Evolutionary conservation across 1,140 invertebrate genomes (phyloP).

Genomic region (Phortica variegata): DNA sequence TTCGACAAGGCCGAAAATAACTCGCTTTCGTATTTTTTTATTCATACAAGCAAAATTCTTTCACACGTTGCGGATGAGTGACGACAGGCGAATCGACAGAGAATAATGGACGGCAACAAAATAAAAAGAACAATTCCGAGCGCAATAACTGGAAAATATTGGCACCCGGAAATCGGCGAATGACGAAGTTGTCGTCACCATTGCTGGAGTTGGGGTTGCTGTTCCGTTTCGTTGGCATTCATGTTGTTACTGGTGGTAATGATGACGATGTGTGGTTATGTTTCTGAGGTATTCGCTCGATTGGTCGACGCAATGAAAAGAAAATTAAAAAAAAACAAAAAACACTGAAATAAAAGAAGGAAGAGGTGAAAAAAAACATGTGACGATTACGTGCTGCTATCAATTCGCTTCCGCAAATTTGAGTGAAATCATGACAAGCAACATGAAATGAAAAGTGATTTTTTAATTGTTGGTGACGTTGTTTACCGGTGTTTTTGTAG

Average conservation of each 20-base stretch:
- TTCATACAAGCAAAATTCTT: too few relatives aligned
- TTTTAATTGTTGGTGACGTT: constrained; percentile 5
- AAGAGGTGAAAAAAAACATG: too few relatives aligned
- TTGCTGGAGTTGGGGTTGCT: too few relatives aligned
- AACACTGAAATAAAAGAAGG: too few relatives aligned
- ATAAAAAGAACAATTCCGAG: background rate
- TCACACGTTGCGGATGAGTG: too few relatives aligned
- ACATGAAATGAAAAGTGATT: constrained; percentile 20
- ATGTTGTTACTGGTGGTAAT: constrained; percentile 1
- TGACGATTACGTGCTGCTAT: too few relatives aligned
- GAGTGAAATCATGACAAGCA: constrained; percentile 11
- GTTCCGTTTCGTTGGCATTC: background rate
- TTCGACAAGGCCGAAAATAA: too few relatives aligned
- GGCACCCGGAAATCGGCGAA: constrained; percentile 42
- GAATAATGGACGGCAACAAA: constrained; percentile 42
- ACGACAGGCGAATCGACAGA: too few relatives aligned
- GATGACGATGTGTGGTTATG: constrained; percentile 49
- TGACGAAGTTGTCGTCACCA: constrained; percentile 15
- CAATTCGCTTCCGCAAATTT: background rate
- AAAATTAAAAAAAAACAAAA: background rate
- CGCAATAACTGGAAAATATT: constrained; percentile 35
- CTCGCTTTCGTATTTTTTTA: too few relatives aligned
- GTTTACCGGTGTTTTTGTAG: too few relatives aligned
- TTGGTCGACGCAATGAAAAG: background rate
- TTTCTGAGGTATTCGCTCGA: constrained; percentile 19